Percentiles rank a stretch among this genome's conserved stretches.
These are phyloP conservation scores for Sinocyclocheilus rhinocerous DNA, from an alignment of 2,113 vertebrate species.

Conservation along the genomic window DNA sequence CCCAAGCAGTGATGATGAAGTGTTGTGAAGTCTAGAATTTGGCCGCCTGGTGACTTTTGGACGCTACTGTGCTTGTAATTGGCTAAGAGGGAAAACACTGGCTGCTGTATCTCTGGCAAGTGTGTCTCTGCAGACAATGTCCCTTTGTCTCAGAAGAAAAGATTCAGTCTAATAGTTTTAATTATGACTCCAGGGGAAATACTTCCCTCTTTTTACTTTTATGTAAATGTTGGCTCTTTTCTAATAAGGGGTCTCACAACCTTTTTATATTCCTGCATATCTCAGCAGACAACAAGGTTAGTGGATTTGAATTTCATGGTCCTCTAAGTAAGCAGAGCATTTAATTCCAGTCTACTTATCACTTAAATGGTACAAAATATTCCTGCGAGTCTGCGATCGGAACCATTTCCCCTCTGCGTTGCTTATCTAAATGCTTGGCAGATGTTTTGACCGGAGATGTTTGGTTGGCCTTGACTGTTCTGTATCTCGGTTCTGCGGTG, in stretches of 20 bases:
- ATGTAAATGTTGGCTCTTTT: constrained; percentile 60
- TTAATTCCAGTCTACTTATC: constrained; percentile 37
- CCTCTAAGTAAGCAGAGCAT: background rate
- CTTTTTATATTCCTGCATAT: constrained; percentile 6
- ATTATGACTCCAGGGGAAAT: constrained; percentile 60
- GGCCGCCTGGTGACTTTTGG: constrained; percentile 20
- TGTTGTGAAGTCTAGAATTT: constrained; percentile 10
- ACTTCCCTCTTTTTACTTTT: constrained; percentile 44
- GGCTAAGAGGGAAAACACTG: constrained; percentile 48
- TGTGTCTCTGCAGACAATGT: constrained; percentile 66
- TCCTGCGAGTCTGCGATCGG: constrained; percentile 29
- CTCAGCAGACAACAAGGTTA: background rate
- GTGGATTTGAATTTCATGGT: constrained; percentile 8
- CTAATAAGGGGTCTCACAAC: constrained; percentile 23
- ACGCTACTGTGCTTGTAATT: constrained; percentile 66
- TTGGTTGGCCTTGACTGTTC: constrained; percentile 38
- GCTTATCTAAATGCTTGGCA: constrained; percentile 57
- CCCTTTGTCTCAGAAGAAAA: constrained; percentile 73
- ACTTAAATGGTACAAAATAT: constrained; percentile 44
- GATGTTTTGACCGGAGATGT: constrained; percentile 45
- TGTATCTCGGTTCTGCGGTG: constrained; percentile 44
- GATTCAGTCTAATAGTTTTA: constrained; percentile 64
- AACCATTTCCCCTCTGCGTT: constrained; percentile 19
- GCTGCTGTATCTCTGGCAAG: constrained; percentile 60
- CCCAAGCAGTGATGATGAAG: background rate